Evolutionary conservation across 1,140 invertebrate species (phyloP).

Genomic region (Ditylenchus dipsaci): DNA sequence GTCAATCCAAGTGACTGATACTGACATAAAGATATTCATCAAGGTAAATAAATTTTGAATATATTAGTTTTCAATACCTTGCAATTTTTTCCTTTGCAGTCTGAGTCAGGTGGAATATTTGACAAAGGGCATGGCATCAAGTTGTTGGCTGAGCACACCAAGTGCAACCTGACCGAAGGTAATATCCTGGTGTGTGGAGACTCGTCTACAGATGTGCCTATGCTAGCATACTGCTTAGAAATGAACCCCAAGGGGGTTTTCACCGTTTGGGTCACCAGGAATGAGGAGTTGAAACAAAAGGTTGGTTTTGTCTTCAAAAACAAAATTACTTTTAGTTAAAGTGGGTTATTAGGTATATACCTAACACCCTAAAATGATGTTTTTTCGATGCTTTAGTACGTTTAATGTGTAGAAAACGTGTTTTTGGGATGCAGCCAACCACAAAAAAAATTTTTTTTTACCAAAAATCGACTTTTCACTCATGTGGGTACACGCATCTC

Average conservation of each 20-base stretch:
- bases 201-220: conserved; percentile 55
- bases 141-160: conserved; percentile 49
- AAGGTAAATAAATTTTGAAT: conserved; percentile 32
- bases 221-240: conserved; percentile 50
- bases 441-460: no score
- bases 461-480: no score
- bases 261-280: conserved; percentile 56
- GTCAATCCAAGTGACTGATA: conserved; percentile 48
- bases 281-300: conserved; percentile 33
- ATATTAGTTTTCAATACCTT: not conserved
- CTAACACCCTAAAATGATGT: no score
- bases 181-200: conserved; percentile 56
- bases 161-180: conserved; percentile 47
- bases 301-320: conserved; percentile 16
- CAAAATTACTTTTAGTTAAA: conserved; percentile 4
- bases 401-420: no score
- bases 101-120: conserved; percentile 52
- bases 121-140: conserved; percentile 55
- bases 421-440: no score
- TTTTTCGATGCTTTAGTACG: no score
- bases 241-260: conserved; percentile 47
- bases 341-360: not conserved
- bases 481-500: no score
- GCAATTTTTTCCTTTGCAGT: conserved; percentile 23
- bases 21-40: conserved; percentile 54